These are phyloP conservation scores for Pollenia amentaria DNA, from an alignment of 2,888 invertebrate species.

Conservation along the genomic window DNA sequence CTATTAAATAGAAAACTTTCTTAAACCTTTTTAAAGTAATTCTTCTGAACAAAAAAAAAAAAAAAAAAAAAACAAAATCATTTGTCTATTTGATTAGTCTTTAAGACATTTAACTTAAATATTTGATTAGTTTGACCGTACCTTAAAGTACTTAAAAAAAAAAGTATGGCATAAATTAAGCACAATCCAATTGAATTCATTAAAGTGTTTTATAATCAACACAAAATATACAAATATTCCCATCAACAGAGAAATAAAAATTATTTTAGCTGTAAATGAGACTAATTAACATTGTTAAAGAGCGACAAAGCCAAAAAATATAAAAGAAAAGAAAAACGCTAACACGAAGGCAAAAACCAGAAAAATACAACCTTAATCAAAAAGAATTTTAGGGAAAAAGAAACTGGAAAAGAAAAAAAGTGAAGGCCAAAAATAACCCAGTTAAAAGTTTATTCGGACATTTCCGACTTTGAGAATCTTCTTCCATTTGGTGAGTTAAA, in stretches of 20 bases:
- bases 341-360: neutral
- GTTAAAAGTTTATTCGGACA: neutral
- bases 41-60: neutral
- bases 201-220: slow-evolving; percentile 17
- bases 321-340: neutral
- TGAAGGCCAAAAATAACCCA: slow-evolving; percentile 37
- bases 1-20: too few species aligned
- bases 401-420: slow-evolving; percentile 27
- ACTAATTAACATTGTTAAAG: slow-evolving; percentile 72
- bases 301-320: slow-evolving; percentile 49
- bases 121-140: too few species aligned
- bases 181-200: slow-evolving; percentile 56
- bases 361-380: slow-evolving; percentile 31
- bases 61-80: neutral
- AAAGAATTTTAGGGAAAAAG: slow-evolving; percentile 7
- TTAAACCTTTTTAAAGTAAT: neutral
- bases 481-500: too few species aligned
- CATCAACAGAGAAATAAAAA: slow-evolving; percentile 47
- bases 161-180: slow-evolving; percentile 49
- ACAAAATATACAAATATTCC: slow-evolving; percentile 10
- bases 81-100: too few species aligned
- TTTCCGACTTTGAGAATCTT: too few species aligned
- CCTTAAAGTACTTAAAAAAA: slow-evolving; percentile 1
- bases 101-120: too few species aligned
- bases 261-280: slow-evolving; percentile 72